Conservation (phyloP, 92 coral and sea anemone genomes). For the Meandrina meandrites region DNA sequence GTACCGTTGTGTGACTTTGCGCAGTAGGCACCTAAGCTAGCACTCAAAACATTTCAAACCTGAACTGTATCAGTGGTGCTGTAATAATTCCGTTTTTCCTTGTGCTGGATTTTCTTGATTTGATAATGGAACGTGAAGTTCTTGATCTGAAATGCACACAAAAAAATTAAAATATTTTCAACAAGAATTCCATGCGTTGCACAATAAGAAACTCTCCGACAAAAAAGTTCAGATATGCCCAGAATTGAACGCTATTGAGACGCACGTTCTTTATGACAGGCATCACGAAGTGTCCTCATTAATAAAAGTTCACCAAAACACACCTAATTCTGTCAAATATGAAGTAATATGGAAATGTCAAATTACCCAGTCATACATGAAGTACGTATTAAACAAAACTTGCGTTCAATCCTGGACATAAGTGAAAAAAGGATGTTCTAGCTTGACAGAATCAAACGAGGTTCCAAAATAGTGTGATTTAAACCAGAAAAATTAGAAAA, state of each 20-base stretch:
- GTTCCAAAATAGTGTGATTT: not conserved
- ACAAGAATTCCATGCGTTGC: not conserved
- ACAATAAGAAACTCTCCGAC: not conserved
- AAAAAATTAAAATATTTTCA: not conserved
- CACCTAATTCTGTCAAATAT: no score
- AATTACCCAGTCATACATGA: no score
- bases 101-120: constrained; percentile 73
- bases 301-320: no score
- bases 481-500: not conserved
- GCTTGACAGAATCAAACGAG: not conserved
- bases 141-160: constrained; percentile 58
- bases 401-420: no score
- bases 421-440: not conserved
- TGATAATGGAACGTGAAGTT: constrained; percentile 73
- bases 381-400: no score
- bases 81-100: constrained; percentile 89
- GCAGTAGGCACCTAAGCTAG: not conserved
- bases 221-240: no score
- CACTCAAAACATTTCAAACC: constrained; percentile 47
- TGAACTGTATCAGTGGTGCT: constrained; percentile 98
- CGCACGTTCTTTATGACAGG: no score
- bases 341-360: no score
- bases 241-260: no score
- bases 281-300: no score
- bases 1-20: not conserved